Evolutionary conservation across 1,140 invertebrate genomes (phyloP).

Genomic region (Drosophila hydei): DNA sequence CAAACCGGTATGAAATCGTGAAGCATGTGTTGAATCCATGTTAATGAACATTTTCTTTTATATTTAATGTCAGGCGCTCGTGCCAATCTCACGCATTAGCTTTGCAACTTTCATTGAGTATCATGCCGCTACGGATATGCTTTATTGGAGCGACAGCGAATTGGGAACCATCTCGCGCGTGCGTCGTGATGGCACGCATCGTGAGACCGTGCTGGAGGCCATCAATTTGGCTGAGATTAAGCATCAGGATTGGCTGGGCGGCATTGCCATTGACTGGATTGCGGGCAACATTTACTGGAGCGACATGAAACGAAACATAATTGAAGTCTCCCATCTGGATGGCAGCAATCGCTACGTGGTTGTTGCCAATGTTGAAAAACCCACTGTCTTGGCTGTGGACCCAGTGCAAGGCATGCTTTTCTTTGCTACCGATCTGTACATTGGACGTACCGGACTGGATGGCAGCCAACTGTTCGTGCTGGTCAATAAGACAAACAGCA

Average conservation of each 20-base stretch:
- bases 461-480: conserved; percentile 86
- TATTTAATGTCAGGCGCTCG: conserved; percentile 85
- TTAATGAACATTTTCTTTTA: conserved; percentile 5
- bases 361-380: conserved; percentile 89
- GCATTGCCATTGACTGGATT: conserved; percentile 93
- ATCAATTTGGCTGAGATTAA: conserved; percentile 84
- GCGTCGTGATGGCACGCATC: conserved; percentile 90
- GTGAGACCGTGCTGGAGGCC: conserved; percentile 85
- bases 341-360: conserved; percentile 92
- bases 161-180: conserved; percentile 90
- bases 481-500: conserved; percentile 85
- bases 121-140: conserved; percentile 87
- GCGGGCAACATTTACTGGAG: conserved; percentile 96
- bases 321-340: conserved; percentile 93
- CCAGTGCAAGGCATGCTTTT: conserved; percentile 89
- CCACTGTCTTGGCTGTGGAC: conserved; percentile 87
- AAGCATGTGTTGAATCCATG: neutral
- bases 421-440: conserved; percentile 93
- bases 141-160: conserved; percentile 93
- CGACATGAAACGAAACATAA: conserved; percentile 92
- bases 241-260: conserved; percentile 80
- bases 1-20: conserved; percentile 42
- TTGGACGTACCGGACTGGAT: conserved; percentile 91
- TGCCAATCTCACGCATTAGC: conserved; percentile 91
- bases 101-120: conserved; percentile 92